phyloP scores from a whole-genome alignment of 2,888 invertebrate species.

The Byasa hedistus region DNA sequence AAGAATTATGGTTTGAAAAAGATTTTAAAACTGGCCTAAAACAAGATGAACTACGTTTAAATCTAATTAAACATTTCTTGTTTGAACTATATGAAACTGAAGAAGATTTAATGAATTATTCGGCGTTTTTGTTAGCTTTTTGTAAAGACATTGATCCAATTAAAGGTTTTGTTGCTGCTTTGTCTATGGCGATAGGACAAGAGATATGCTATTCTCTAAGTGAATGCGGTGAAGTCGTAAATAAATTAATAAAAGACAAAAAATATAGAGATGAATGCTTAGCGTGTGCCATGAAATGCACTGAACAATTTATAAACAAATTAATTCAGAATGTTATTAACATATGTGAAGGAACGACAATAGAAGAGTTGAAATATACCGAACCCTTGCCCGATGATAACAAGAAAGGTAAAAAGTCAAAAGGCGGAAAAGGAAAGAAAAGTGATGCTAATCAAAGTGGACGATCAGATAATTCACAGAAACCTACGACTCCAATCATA shows the following conservation, averaged over 20 bases:
- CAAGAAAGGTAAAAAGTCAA: constrained; percentile 57
- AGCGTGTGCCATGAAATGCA: constrained; percentile 60
- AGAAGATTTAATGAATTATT: constrained; percentile 78
- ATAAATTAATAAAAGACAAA: constrained; percentile 60
- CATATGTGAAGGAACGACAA: constrained; percentile 59
- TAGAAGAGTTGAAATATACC: constrained; percentile 57
- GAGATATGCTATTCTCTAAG: constrained; percentile 68
- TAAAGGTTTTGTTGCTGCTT: constrained; percentile 79
- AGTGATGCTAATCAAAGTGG: constrained; percentile 52
- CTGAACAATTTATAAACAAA: constrained; percentile 54
- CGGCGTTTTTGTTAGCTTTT: constrained; percentile 81
- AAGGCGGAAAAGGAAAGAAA: constrained; percentile 46
- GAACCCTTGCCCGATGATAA: constrained; percentile 44
- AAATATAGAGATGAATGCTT: constrained; percentile 60
- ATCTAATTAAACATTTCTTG: constrained; percentile 77
- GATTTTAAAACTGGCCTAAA: constrained; percentile 52
- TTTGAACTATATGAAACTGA: constrained; percentile 77
- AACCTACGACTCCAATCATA: constrained; percentile 35
- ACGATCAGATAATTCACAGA: constrained; percentile 47
- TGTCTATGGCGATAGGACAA: constrained; percentile 79
- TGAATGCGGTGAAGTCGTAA: constrained; percentile 73
- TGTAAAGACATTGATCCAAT: constrained; percentile 79
- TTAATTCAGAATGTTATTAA: constrained; percentile 55
- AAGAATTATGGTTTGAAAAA: constrained; percentile 65
- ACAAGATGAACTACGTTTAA: constrained; percentile 49